Conservation (phyloP, 2,888 invertebrate genomes). For the Arrhopalites spinosus region DNA sequence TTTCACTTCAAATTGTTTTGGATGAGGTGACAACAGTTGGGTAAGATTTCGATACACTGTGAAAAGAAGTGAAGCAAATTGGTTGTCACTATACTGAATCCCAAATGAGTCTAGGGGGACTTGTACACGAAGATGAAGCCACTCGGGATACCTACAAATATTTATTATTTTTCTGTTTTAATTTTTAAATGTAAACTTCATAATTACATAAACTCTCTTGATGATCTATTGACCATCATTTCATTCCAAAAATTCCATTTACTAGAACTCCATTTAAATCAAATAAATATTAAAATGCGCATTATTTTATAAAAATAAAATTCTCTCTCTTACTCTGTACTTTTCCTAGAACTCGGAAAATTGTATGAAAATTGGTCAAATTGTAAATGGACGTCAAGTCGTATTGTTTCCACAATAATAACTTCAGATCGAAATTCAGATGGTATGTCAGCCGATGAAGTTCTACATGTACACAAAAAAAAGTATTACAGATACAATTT, state of each 20-base stretch:
- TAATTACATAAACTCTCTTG: background rate
- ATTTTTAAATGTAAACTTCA: background rate
- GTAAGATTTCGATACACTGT: conserved; percentile 38
- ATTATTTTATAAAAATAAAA: no score
- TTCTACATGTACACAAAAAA: conserved; percentile 5
- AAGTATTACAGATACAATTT: no score
- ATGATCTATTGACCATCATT: no score
- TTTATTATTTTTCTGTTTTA: no score
- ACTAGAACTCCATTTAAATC: background rate
- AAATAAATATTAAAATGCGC: no score
- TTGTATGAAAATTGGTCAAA: conserved; percentile 19
- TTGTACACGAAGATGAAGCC: conserved; percentile 33
- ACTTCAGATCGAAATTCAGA: conserved; percentile 26
- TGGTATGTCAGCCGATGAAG: background rate
- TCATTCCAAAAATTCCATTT: no score
- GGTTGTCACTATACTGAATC: conserved; percentile 12
- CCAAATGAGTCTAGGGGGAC: conserved; percentile 33
- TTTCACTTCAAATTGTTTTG: conserved; percentile 9
- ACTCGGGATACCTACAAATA: conserved; percentile 40
- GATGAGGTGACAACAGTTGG: conserved; percentile 25
- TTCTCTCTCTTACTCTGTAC: conserved; percentile 21
- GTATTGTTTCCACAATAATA: conserved; percentile 32
- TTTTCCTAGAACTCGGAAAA: conserved; percentile 32
- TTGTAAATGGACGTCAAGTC: conserved; percentile 22
- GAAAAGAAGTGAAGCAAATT: conserved; percentile 36